phyloP scores from a whole-genome alignment of 1,140 invertebrate species.

The Tetraneura akinire region DNA sequence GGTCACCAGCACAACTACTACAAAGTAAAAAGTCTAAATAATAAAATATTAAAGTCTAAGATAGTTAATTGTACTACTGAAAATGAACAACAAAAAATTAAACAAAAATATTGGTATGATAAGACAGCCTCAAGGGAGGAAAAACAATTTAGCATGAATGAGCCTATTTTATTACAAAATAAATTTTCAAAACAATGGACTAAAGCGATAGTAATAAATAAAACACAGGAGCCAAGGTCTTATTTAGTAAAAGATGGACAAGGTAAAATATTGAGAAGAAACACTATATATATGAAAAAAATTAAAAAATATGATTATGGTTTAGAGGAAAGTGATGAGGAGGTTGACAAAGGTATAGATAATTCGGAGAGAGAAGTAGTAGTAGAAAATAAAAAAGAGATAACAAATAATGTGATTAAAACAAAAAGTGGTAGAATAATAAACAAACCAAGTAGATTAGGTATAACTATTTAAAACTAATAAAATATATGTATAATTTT shows the following conservation, averaged over 20 bases:
- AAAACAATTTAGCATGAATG: neutral
- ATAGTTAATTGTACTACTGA: neutral
- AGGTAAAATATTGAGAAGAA: neutral
- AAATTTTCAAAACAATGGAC: neutral
- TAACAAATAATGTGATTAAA: no score
- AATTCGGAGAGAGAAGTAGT: no score
- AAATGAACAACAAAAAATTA: conserved; percentile 2
- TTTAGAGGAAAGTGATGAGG: no score
- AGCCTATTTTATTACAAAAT: conserved; percentile 1
- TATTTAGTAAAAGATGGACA: conserved; percentile 10
- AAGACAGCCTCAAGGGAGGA: neutral
- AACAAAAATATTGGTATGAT: conserved; percentile 16
- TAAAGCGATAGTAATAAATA: neutral
- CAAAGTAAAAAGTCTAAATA: neutral
- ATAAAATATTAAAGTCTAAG: conserved; percentile 10
- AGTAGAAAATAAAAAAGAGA: no score
- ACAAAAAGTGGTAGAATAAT: no score
- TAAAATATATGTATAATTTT: no score
- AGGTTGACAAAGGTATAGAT: no score
- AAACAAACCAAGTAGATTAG: no score
- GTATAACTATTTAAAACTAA: no score
- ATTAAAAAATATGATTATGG: no score
- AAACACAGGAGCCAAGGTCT: neutral
- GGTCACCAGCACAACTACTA: conserved; percentile 11
- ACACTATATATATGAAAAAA: neutral